Base-by-base conservation (phyloP, 1,140 invertebrate species). In the Daktulosphaira vitifoliae region DNA sequence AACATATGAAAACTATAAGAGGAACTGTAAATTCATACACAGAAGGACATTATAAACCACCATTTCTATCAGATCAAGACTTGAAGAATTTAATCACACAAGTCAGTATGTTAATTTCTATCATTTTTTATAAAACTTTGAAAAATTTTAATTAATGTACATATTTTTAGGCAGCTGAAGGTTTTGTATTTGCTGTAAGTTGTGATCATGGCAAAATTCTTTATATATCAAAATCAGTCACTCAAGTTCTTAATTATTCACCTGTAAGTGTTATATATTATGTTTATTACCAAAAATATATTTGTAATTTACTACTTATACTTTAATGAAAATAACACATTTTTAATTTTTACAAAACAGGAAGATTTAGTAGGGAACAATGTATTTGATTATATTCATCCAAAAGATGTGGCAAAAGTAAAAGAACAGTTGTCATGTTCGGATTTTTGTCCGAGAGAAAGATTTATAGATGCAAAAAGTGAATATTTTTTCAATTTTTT, bases 391-490 rank as follows among this genome's bases (percentile, higher is more conserved):
- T 92, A 96, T 56, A 76, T 97, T 4, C 92, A 97, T 76, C 92
- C 92, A 0, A 92, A 94, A 75, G 92, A 96, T 75, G 88, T 96
- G 33, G 86, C 85, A 49, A 96, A 95, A 76, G 90, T 96, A 1
- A 97, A 96, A 75, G 92, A 96, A 73, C 93, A 97, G 73, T 78
- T 97, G 0, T 92, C 90, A 0, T 91, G 90, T 0, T 88, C 89
- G 0, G 90, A 96, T 77, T 80, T 93, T 20, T 89, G 87, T 71
- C 89, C 92, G 0, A 77, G 92, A 25, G 91, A 96, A 76, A 77
- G 89, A 68, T 80, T 95, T 18, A 93, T 96, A 70, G 92, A 95
- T 77, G 88, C 90, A 11, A 94, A 93, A 81, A 95, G 91, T 93
- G 78, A 79, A 81, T 80, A 11, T 11, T 6, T 6, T 11, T 33